Conservation (phyloP, 2,888 invertebrate genomes). For the Chymomyza caudatula region DNA sequence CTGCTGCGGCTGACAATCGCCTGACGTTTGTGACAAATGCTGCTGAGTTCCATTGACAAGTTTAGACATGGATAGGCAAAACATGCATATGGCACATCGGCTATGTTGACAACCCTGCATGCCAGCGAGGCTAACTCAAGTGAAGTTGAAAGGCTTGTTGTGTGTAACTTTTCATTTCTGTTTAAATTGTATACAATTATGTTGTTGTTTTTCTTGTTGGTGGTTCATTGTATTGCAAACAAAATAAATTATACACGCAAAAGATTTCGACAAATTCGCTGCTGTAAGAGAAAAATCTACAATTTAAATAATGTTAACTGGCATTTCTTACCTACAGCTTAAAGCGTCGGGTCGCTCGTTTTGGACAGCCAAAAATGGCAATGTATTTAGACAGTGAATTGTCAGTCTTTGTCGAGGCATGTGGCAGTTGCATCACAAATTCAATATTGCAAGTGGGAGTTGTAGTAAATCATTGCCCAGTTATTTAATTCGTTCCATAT, state of each 20-base stretch:
- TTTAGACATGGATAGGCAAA: slow-evolving; percentile 49
- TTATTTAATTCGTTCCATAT: slow-evolving; percentile 16
- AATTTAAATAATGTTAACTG: slow-evolving; percentile 67
- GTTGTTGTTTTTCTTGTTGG: not conserved
- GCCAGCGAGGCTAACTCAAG: too few species aligned
- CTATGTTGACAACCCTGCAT: slow-evolving; percentile 49
- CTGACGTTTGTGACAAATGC: slow-evolving; percentile 65
- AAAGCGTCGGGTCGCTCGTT: not conserved
- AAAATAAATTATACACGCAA: slow-evolving; percentile 62
- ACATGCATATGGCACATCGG: not conserved
- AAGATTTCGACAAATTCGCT: slow-evolving; percentile 61
- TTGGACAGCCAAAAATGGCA: slow-evolving; percentile 14
- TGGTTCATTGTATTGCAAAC: not conserved
- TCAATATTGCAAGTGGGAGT: not conserved
- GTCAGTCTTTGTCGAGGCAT: not conserved
- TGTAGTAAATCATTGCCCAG: not conserved
- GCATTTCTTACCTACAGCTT: slow-evolving; percentile 51
- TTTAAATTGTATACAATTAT: not conserved
- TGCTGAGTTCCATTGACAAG: slow-evolving; percentile 39
- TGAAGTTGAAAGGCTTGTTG: not conserved
- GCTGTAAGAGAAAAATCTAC: slow-evolving; percentile 46
- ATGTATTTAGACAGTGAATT: not conserved
- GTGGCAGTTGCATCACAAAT: not conserved
- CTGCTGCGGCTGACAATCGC: slow-evolving; percentile 53
- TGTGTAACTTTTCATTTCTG: not conserved